Conservation (phyloP, 2,113 vertebrate species). For the Lophius piscatorius region DNA sequence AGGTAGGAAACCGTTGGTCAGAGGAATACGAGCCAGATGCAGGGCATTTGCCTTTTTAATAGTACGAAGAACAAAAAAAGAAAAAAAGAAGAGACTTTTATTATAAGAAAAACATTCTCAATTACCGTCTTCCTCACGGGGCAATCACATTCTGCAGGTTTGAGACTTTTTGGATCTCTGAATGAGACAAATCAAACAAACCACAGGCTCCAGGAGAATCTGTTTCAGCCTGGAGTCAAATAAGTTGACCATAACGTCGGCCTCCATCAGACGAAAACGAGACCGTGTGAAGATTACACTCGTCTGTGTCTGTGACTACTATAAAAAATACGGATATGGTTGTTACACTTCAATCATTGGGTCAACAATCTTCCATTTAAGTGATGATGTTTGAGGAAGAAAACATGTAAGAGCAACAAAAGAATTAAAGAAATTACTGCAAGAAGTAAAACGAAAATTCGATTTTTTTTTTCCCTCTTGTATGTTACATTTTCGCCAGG, state of each 20-base stretch:
- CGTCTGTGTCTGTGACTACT: slow-evolving; percentile 37
- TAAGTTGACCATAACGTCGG: slow-evolving; percentile 44
- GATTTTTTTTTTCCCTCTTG: too few relatives aligned
- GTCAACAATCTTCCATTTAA: slow-evolving; percentile 22
- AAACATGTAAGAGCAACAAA: slow-evolving; percentile 21
- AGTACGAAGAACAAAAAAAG: slow-evolving; percentile 9
- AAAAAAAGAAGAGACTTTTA: slow-evolving; percentile 40
- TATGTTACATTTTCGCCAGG: too few relatives aligned
- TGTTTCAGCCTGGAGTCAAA: slow-evolving; percentile 48
- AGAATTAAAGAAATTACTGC: slow-evolving; percentile 12
- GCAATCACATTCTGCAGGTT: slow-evolving; percentile 50
- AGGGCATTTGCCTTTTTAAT: slow-evolving; percentile 41
- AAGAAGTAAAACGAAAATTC: too few relatives aligned
- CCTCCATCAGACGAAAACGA: slow-evolving; percentile 42
- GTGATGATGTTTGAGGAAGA: background rate
- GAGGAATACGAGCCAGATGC: slow-evolving; percentile 66
- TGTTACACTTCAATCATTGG: slow-evolving; percentile 29
- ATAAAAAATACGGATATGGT: slow-evolving; percentile 22
- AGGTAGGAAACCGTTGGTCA: slow-evolving; percentile 73
- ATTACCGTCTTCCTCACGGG: slow-evolving; percentile 38
- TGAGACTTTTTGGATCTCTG: slow-evolving; percentile 50
- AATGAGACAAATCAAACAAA: slow-evolving; percentile 66
- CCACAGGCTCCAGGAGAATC: slow-evolving; percentile 52
- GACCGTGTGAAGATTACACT: slow-evolving; percentile 40
- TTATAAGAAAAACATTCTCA: background rate